Base-by-base conservation (phyloP, 2,797 vertebrate genomes). In the Uromys caudimaculatus region DNA sequence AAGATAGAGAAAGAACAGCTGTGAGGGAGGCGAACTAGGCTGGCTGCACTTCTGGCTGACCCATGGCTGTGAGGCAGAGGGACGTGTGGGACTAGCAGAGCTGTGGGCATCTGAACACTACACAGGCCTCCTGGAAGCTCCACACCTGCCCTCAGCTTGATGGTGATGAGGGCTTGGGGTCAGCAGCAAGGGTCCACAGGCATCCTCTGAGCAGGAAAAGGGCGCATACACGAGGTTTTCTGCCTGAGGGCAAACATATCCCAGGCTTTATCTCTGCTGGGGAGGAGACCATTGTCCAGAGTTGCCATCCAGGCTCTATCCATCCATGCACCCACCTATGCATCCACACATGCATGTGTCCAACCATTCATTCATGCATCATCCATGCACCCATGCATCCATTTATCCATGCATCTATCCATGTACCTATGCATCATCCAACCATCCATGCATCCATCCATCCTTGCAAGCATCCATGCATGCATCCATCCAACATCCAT, bases 1-100 rank as follows among this genome's bases (percentile, higher is more conserved):
- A 92, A 88, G 94, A 83, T 4, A 4, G 3, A 97, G 93, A 97
- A 95, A 96, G 89, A 62, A 92, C n/a, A 91, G 71, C 24, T 13
- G 3, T 94, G 82, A 97, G 44, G 5, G 35, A 67, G 35, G 41
- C 47, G 58, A 32, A 38, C 17, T 1, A 27, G 54, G 38, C 21
- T 56, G 83, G 35, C 6, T 2, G 17, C 16, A 27, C 23, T 78
- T 56, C 79, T 0, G 0, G 32, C 1, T 69, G 73, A 54, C 75
- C 23, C 21, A 8, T 9, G 62, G 52, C 35, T 60, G 23, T 50
- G 50, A 38, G 67, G 38, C 64, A 75, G 84, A 88, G 56, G 67
- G 56, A 58, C 44, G 52, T 24, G 6, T 19, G 95, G 50, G 3
- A 5, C 91, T 52, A 67, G 91, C 47, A 60, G 75, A 81, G 76